These are phyloP conservation scores for Platyura marginata DNA, from an alignment of 1,140 invertebrate species.

Conservation along the genomic window DNA sequence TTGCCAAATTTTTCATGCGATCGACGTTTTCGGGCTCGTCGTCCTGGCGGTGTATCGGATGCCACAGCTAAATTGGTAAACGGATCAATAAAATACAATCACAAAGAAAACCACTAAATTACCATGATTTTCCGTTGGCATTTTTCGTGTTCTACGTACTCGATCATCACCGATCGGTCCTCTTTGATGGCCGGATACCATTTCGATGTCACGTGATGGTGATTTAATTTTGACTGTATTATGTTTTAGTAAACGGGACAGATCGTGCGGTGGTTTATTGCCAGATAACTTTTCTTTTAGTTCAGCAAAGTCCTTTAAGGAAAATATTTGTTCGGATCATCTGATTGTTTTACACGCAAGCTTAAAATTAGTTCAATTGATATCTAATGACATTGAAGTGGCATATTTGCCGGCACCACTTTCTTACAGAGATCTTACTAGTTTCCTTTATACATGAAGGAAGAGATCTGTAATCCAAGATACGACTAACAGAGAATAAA, in stretches of 20 bases:
- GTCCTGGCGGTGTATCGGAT: no score
- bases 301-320: slow-evolving; percentile 19
- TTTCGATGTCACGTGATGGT: slow-evolving; percentile 11
- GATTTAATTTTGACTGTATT: slow-evolving; percentile 9
- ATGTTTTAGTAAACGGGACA: slow-evolving; percentile 18
- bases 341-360: slow-evolving; percentile 21
- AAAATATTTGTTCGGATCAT: slow-evolving; percentile 11
- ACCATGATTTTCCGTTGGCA: not conserved
- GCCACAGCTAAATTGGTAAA: no score
- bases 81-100: no score
- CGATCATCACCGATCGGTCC: not conserved
- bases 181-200: not conserved
- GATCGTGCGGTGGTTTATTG: slow-evolving; percentile 18
- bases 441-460: no score
- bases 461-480: no score
- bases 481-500: no score
- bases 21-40: slow-evolving; percentile 22
- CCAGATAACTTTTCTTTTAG: slow-evolving; percentile 20
- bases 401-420: no score
- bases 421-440: no score
- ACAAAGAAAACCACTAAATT: not conserved
- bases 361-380: no score
- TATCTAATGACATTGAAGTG: no score
- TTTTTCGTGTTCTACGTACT: not conserved
- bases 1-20: slow-evolving; percentile 20